Evolutionary conservation across 2,797 vertebrate genomes (phyloP).

Genomic region (Acanthurus leucopareius): DNA sequence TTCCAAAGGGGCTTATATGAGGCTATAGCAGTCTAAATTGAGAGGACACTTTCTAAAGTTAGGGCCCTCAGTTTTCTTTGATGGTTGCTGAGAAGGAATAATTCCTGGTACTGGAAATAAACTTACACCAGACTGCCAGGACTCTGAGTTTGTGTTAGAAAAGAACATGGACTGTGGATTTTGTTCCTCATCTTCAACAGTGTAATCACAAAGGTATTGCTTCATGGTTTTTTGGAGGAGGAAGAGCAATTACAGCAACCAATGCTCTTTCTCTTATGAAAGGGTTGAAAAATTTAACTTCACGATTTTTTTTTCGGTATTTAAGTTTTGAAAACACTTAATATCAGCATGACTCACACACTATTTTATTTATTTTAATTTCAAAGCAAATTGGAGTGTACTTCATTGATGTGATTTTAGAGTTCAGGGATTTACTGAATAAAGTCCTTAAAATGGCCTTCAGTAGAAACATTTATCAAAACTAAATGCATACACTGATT

Average conservation of each 20-base stretch:
- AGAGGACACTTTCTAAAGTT: neutral
- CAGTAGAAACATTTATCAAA: constrained; percentile 19
- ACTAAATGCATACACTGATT: neutral
- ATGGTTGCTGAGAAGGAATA: neutral
- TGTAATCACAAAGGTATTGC: neutral
- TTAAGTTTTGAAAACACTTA: neutral
- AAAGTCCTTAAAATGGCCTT: neutral
- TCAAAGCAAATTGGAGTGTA: neutral
- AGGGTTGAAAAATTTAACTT: neutral
- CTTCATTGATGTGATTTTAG: too few species aligned
- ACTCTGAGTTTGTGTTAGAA: neutral
- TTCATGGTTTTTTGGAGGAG: neutral
- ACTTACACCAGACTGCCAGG: neutral
- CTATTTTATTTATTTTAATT: neutral
- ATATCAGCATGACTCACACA: neutral
- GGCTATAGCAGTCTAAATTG: neutral
- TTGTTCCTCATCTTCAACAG: neutral
- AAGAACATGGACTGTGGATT: neutral
- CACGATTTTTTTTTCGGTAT: neutral
- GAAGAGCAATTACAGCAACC: neutral
- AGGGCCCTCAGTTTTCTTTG: neutral
- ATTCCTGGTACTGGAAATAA: neutral
- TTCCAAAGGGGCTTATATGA: neutral
- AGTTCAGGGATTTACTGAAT: neutral
- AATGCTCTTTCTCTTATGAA: neutral